Evolutionary conservation across 2,888 invertebrate species (phyloP).

Genomic region (Clusia tigrina): DNA sequence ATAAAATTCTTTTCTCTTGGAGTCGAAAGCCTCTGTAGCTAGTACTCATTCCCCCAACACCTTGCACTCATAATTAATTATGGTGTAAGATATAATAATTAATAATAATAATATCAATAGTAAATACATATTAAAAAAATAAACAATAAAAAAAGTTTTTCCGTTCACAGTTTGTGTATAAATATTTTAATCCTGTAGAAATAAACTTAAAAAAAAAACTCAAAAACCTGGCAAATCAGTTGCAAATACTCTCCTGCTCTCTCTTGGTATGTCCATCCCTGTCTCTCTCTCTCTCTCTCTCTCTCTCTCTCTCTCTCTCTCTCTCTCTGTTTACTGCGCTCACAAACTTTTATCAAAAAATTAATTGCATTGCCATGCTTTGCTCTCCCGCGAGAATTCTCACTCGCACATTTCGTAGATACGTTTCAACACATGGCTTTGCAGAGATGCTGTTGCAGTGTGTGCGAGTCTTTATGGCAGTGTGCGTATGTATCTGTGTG

Average conservation of each 20-base stretch:
- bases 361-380: too few species aligned
- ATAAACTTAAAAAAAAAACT: not conserved
- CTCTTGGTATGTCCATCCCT: too few species aligned
- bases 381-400: not conserved
- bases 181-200: not conserved
- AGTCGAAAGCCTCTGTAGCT: too few species aligned
- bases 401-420: not conserved
- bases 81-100: too few species aligned
- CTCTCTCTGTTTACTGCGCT: slow-evolving; percentile 43
- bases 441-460: not conserved
- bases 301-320: slow-evolving; percentile 37
- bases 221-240: too few species aligned
- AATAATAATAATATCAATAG: not conserved
- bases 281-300: slow-evolving; percentile 20
- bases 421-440: not conserved
- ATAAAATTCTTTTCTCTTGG: too few species aligned
- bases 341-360: too few species aligned
- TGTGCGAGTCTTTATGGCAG: too few species aligned
- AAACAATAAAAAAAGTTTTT: not conserved
- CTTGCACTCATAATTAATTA: too few species aligned
- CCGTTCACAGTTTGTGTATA: not conserved
- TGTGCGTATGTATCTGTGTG: not conserved
- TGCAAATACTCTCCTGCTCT: too few species aligned
- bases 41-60: too few species aligned
- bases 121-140: not conserved